These are phyloP conservation scores for Bucorvus abyssinicus DNA, from an alignment of 2,797 vertebrate species.

Conservation along the genomic window DNA sequence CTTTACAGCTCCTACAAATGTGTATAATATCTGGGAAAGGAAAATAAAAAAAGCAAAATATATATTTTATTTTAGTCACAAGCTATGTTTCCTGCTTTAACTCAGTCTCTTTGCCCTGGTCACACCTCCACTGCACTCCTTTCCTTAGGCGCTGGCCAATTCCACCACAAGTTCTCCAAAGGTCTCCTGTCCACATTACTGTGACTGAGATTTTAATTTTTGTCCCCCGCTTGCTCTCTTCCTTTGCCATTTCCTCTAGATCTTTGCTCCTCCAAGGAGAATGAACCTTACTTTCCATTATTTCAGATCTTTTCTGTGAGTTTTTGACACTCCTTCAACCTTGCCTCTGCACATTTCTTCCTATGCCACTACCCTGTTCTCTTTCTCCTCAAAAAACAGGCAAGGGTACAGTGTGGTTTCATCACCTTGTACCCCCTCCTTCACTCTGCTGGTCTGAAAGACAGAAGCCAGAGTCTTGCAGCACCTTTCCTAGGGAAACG, in stretches of 20 bases:
- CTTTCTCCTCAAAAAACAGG: neutral
- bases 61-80: neutral
- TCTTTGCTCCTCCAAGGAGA: neutral
- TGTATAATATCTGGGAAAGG: neutral
- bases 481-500: neutral
- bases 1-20: neutral
- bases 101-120: neutral
- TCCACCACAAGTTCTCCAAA: neutral
- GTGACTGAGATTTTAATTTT: neutral
- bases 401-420: neutral
- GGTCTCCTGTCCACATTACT: neutral
- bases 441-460: neutral
- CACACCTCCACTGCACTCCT: neutral
- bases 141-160: neutral
- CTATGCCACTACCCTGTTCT: neutral
- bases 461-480: neutral
- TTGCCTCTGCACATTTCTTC: neutral
- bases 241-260: neutral
- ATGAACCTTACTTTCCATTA: neutral
- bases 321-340: neutral
- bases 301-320: neutral
- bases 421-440: neutral
- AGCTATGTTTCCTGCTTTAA: neutral
- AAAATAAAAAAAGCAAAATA: neutral
- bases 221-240: neutral